Percentiles rank a stretch among this genome's conserved stretches.
Conservation (phyloP, 23 tunicate species). For the Diplosoma virens region DNA sequence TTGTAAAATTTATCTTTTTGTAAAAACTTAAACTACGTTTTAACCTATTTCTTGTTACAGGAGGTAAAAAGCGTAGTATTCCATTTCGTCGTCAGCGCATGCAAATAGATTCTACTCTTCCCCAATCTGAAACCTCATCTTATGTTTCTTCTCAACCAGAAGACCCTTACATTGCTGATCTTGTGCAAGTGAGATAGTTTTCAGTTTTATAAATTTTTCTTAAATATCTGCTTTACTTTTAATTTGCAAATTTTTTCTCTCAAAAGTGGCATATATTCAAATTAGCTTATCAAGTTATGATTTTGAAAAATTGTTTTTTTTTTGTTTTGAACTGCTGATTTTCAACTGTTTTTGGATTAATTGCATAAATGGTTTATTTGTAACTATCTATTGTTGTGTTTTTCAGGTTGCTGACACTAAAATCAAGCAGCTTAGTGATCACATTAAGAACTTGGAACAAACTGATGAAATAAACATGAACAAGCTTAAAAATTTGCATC, state of each 20-base stretch:
- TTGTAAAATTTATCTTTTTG: too few relatives aligned
- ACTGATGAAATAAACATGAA: constrained; percentile 47
- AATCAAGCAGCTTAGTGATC: constrained; percentile 56
- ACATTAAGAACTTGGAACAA: constrained; percentile 48
- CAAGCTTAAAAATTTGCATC: constrained; percentile 52
- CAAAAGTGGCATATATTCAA: too few relatives aligned
- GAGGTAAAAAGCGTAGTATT: constrained; percentile 74
- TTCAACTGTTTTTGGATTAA: too few relatives aligned
- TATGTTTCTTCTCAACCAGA: constrained; percentile 81
- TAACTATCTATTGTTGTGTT: too few relatives aligned
- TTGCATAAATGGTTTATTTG: too few relatives aligned
- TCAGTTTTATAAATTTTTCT: too few relatives aligned
- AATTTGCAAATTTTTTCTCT: too few relatives aligned
- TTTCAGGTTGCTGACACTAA: constrained; percentile 92
- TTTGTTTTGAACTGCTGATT: too few relatives aligned
- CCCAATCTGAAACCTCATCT: constrained; percentile 48
- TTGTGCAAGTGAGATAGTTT: constrained; percentile 61
- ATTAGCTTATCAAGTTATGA: too few relatives aligned
- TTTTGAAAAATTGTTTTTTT: too few relatives aligned
- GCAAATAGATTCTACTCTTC: constrained; percentile 87
- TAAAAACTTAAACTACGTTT: too few relatives aligned
- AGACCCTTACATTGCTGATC: constrained; percentile 94
- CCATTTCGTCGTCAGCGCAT: constrained; percentile 94
- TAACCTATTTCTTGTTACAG: constrained; percentile 22
- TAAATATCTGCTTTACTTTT: too few relatives aligned